Evolutionary conservation across 2,113 vertebrate species (phyloP).

Genomic region (Castor canadensis): DNA sequence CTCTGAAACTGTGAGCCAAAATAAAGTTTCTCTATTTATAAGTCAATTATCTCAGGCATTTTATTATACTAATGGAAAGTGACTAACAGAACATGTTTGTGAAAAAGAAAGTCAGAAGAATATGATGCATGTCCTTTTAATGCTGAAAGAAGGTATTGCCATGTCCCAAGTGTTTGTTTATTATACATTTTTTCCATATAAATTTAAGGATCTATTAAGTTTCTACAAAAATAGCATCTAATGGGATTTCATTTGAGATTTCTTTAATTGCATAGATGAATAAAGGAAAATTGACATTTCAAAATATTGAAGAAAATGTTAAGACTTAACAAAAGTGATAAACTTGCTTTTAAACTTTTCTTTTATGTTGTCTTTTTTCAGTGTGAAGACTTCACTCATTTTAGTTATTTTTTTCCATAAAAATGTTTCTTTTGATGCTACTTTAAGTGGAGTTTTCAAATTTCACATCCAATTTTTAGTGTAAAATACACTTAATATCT

Average conservation of each 20-base stretch:
- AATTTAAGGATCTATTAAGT: background rate
- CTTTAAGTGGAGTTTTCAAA: background rate
- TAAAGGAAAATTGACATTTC: background rate
- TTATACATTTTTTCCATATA: background rate
- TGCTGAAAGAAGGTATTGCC: background rate
- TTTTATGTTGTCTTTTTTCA: background rate
- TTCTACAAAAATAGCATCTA: too few relatives aligned
- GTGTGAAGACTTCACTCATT: background rate
- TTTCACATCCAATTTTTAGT: background rate
- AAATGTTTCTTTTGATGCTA: too few relatives aligned
- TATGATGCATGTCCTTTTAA: background rate
- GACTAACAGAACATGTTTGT: background rate
- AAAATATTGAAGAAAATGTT: background rate
- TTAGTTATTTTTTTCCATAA: background rate
- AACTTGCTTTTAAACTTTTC: too few relatives aligned
- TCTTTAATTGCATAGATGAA: background rate
- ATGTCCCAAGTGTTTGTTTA: background rate
- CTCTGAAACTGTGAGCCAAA: background rate
- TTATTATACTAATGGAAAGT: too few relatives aligned
- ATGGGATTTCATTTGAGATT: background rate
- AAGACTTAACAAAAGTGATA: background rate
- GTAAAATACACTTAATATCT: too few relatives aligned
- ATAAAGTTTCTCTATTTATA: background rate
- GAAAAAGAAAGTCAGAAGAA: background rate
- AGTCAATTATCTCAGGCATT: too few relatives aligned